Evolutionary conservation across 2,797 vertebrate species (phyloP), one percentile per base, ranked within the genome.

Genomic region (Micropoecilia bifurca): DNA sequence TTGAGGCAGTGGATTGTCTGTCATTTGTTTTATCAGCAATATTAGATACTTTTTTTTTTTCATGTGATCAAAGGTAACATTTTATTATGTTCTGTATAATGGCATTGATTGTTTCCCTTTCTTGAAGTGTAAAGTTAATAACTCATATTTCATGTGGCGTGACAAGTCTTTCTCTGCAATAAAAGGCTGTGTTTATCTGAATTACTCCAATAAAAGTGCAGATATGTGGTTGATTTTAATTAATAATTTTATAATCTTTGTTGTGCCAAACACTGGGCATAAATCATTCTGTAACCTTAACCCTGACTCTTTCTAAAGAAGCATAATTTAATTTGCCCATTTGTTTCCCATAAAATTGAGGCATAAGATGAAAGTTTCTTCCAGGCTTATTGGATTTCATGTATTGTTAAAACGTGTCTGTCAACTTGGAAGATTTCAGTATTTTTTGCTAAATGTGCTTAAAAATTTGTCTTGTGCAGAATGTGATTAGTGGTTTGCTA

Each of bases 21-120:
- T 9, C 50, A 22, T 66, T 14, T 28, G 22, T 41, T 80, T 76
- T 22, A 59, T 41, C 3, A n/a, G 13, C 13, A 30, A 14, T 63
- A 48, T 74, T 55, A 25, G 57, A 10, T 25, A 0, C 4, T 39
- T 39, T 6, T 39, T 6, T 6, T 39, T 47, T 71, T 82, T 45
- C 41, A 68, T 28, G 8, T 73, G 78, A 74, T 78, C 78, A 84
- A 89, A 90, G 83, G 75, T 81, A 13, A 39, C 1, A 30, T 76
- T 88, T 87, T 85, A 87, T 84, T 71, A 41, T 39, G 1, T 25
- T 41, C 75, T 78, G 9, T 75, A 20, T 28, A 69, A 20, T 18
- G 22, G 8, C 0, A 1, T 75, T 7, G 46, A 2, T 4, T 41
- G 47, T 68, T 3, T 3, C 6, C 3, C 1, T 7, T 6, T 18